A percentile compares a stretch with the other conserved stretches of the same genome.
These are phyloP conservation scores for Diarsia brunnea DNA, from an alignment of 2,888 invertebrate species.

Conservation along the genomic window DNA sequence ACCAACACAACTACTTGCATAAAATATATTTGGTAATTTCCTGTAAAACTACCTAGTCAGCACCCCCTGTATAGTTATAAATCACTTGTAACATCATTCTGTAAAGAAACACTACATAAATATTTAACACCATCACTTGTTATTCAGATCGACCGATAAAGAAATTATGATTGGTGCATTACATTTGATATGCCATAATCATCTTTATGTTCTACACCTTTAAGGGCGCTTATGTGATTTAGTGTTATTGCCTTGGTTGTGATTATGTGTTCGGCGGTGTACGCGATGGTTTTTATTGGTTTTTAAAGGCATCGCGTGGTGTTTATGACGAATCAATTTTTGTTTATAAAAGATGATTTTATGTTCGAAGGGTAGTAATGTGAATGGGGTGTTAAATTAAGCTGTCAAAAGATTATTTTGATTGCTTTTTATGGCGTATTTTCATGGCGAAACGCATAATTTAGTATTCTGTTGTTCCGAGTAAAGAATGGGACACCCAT, in stretches of 20 bases:
- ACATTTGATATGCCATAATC: constrained; percentile 75
- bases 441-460: constrained; percentile 8
- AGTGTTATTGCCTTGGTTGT: constrained; percentile 74
- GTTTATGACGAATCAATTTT: constrained; percentile 65
- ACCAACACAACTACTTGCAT: not conserved
- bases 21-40: constrained; percentile 17
- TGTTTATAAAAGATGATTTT: constrained; percentile 51
- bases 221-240: constrained; percentile 74
- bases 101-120: constrained; percentile 72
- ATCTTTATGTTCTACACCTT: constrained; percentile 72
- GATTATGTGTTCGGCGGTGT: constrained; percentile 71
- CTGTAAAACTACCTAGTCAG: constrained; percentile 31
- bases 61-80: constrained; percentile 54
- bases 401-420: constrained; percentile 42
- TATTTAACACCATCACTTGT: constrained; percentile 79
- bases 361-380: constrained; percentile 25
- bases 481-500: not conserved
- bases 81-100: constrained; percentile 54
- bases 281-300: constrained; percentile 75
- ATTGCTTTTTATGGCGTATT: constrained; percentile 23
- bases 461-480: not conserved
- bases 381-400: constrained; percentile 40
- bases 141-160: constrained; percentile 79
- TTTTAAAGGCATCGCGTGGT: constrained; percentile 69
- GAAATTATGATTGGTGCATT: constrained; percentile 81